Percentiles rank a stretch among this genome's conserved stretches.
These are phyloP conservation scores for Nilaparvata lugens DNA, from an alignment of 1,140 invertebrate genomes.

Conservation along the genomic window DNA sequence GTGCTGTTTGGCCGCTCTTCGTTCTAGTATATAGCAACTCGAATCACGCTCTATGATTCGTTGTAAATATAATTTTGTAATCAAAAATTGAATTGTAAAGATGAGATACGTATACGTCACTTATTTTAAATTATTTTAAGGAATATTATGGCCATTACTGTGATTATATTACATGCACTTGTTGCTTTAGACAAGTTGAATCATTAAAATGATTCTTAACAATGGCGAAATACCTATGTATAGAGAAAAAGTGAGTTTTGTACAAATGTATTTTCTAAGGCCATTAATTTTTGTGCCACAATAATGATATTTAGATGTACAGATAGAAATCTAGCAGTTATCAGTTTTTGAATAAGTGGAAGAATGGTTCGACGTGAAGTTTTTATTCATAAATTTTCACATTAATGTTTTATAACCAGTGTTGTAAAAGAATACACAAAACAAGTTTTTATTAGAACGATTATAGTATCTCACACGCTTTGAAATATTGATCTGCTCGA, in stretches of 20 bases:
- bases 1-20: neutral
- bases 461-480: no score
- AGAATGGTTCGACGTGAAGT: no score
- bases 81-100: neutral
- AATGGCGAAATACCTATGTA: neutral
- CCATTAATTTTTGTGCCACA: no score
- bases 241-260: neutral
- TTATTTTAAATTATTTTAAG: neutral
- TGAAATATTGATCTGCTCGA: no score
- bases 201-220: neutral
- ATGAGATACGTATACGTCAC: neutral
- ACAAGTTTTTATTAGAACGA: no score
- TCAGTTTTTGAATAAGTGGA: no score
- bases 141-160: neutral
- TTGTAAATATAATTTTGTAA: neutral
- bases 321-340: no score
- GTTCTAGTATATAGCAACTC: neutral
- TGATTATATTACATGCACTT: neutral
- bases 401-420: no score
- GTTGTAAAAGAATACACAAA: no score
- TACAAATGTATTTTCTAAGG: neutral
- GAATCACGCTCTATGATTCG: neutral
- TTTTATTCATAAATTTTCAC: no score
- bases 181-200: neutral
- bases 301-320: no score